Evolutionary conservation across 2,888 invertebrate species (phyloP).

Genomic region (Bellardia pandia): DNA sequence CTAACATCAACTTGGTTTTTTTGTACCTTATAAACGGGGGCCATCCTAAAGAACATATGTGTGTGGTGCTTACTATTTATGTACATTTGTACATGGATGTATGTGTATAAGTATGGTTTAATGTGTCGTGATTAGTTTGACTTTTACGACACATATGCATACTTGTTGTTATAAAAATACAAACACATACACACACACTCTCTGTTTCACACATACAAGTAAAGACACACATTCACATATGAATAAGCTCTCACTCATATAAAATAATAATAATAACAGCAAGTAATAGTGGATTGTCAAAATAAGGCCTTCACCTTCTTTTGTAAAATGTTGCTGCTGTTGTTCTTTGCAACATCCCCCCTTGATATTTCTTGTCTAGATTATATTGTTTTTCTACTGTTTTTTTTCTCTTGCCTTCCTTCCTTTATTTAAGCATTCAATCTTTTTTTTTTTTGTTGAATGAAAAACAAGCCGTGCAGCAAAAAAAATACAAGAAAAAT

Average conservation of each 20-base stretch:
- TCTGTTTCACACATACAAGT: neutral
- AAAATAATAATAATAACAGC: slow-evolving; percentile 22
- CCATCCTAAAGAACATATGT: too few relatives aligned
- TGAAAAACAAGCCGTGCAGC: slow-evolving; percentile 56
- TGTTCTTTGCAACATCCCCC: neutral
- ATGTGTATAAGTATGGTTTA: slow-evolving; percentile 21
- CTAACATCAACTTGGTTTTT: too few relatives aligned
- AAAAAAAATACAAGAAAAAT: slow-evolving; percentile 50
- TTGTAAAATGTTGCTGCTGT: slow-evolving; percentile 37
- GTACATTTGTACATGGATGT: neutral
- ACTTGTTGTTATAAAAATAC: slow-evolving; percentile 54
- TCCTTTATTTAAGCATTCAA: slow-evolving; percentile 48
- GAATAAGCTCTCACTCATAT: neutral
- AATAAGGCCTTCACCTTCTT: slow-evolving; percentile 71
- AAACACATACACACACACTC: neutral
- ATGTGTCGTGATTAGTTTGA: slow-evolving; percentile 68
- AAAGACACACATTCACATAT: neutral
- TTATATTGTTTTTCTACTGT: slow-evolving; percentile 4
- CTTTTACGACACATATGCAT: slow-evolving; percentile 67
- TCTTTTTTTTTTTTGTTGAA: slow-evolving; percentile 24
- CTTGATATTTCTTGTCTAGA: neutral
- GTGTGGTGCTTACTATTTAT: too few relatives aligned
- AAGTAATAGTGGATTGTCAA: slow-evolving; percentile 53
- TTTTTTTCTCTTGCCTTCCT: slow-evolving; percentile 13
- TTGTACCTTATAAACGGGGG: too few relatives aligned